Evolutionary conservation across 92 coral and sea anemone genomes (phyloP), one percentile per base, ranked within the genome.

Genomic region (Phenganax marumi): DNA sequence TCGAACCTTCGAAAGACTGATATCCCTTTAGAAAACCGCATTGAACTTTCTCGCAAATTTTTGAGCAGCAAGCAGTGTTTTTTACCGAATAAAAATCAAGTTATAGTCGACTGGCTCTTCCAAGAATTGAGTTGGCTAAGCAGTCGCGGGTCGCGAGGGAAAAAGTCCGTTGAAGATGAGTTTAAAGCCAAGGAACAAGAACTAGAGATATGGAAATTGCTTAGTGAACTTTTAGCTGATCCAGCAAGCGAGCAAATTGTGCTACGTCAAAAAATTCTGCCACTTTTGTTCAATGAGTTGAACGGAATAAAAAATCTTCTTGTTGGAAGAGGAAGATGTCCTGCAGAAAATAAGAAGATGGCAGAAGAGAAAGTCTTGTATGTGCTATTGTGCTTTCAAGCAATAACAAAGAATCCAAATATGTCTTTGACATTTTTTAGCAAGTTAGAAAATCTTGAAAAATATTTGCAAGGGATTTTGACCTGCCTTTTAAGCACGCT

Each of bases 71-170:
- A 11, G 25, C 55, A 78, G 13, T 48, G 71, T 24, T 43, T 61
- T 63, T 16, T 78, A 11, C 83, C 83, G 73, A 78, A 78, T 50
- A 78, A 60, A 78, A 60, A 61, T 17, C 83, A 78, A 63, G 60
- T 78, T 78, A 26, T 78, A 51, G 17, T 52, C 18, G 83, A 78
- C 50, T 78, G 83, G 83, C 26, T 48, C 52, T 78, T 71, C 18
- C 55, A 63, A 24, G 73, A 60, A 19, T 51, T 61, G 55, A 43
- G 53, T 17, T 52, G 21, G 2, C 43, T 33, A 14, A 65, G 25
- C 25, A 12, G 12, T 50, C 77, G 56, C 23, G 21, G 26, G 46
- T 54, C 13, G 46, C 54, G 23, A 56, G 58, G 73, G 25, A 23
- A 61, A 21, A 62, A 63, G 0, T 17, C 52, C 57, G 83, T 48